Evolutionary conservation across 1,140 invertebrate genomes (phyloP).

Genomic region (Pseudobourletiella spinata): DNA sequence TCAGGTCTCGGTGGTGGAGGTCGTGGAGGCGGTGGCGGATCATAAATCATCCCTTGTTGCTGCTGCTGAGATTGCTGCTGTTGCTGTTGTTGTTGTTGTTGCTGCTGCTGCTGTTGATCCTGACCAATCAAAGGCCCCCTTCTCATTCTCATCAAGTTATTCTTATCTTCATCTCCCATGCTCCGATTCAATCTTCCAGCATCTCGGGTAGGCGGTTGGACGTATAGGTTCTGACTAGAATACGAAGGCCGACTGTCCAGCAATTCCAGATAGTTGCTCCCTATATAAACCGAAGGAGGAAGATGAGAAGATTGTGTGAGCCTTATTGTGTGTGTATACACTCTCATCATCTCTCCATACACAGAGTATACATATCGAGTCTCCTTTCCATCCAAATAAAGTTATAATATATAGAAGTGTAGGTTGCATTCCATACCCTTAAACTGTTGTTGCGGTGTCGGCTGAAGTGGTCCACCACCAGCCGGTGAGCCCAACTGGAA

Average conservation of each 20-base stretch:
- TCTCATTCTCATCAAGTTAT: slow-evolving; percentile 44
- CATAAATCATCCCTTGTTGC: slow-evolving; percentile 34
- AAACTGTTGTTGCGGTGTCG: no score
- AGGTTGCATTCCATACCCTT: no score
- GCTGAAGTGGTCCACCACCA: no score
- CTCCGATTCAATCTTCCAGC: slow-evolving; percentile 53
- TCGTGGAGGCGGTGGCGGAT: slow-evolving; percentile 46
- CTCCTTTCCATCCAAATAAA: no score
- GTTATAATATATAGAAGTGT: no score
- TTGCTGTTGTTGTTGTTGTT: slow-evolving; percentile 24
- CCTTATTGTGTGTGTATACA: no score
- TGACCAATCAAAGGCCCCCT: neutral
- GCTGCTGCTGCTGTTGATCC: slow-evolving; percentile 19
- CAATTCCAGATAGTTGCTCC: slow-evolving; percentile 4
- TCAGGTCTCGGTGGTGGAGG: slow-evolving; percentile 64
- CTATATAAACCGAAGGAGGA: no score
- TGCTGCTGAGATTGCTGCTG: slow-evolving; percentile 20
- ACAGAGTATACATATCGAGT: no score
- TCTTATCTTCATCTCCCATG: slow-evolving; percentile 46
- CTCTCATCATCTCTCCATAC: no score
- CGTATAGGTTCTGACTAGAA: slow-evolving; percentile 82
- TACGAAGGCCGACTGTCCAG: slow-evolving; percentile 48
- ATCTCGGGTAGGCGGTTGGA: slow-evolving; percentile 64
- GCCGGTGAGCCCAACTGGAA: neutral
- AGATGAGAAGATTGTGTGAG: no score